Percentiles rank a stretch among this genome's conserved stretches.
phyloP scores from a whole-genome alignment of 2,888 invertebrate genomes.

The Orthonychiurus folsomi region DNA sequence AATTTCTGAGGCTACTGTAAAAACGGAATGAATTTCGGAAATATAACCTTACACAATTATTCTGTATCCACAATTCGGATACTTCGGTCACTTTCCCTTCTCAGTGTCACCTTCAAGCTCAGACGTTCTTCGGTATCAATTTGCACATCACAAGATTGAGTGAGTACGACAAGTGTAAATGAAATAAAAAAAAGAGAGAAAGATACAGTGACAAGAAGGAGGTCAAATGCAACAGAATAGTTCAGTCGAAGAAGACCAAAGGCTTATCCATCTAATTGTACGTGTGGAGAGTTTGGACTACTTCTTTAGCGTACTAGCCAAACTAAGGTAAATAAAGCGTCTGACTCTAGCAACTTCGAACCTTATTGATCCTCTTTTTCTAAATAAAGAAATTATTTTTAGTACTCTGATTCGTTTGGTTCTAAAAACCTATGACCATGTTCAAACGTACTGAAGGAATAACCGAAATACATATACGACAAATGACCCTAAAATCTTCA shows the following conservation, averaged over 20 bases:
- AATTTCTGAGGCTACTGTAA: conserved; percentile 4
- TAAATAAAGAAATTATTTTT: no score
- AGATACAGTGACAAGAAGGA: conserved; percentile 22
- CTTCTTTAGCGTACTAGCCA: no score
- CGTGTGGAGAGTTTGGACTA: no score
- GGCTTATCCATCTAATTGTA: background rate
- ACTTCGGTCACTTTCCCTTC: conserved; percentile 32
- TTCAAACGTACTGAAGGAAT: no score
- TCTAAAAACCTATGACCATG: no score
- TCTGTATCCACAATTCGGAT: conserved; percentile 39
- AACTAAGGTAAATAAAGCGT: no score
- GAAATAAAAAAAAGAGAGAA: conserved; percentile 25
- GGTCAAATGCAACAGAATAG: background rate
- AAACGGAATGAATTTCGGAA: background rate
- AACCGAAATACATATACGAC: no score
- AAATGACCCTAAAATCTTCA: no score
- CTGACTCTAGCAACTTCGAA: no score
- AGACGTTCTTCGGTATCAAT: conserved; percentile 32
- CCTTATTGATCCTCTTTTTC: no score
- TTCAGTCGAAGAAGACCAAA: background rate
- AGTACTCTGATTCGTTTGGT: no score
- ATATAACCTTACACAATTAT: conserved; percentile 18
- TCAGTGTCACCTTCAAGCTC: conserved; percentile 38
- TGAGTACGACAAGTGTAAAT: conserved; percentile 20
- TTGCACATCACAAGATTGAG: conserved; percentile 12